These are phyloP conservation scores for Crypturellus tataupa DNA, from an alignment of 2,797 vertebrate species.

Conservation along the genomic window DNA sequence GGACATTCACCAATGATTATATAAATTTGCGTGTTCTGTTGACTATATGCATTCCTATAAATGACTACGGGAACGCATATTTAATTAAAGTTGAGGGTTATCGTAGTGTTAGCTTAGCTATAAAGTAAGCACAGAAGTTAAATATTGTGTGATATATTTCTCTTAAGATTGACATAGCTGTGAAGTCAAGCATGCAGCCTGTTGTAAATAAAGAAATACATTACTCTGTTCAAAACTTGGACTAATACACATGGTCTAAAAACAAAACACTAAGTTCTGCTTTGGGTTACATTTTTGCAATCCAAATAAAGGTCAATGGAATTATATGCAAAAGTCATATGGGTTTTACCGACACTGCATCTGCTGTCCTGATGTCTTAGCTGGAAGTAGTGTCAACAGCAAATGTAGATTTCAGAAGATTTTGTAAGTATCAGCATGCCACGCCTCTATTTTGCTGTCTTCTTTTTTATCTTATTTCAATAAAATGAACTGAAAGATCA, in stretches of 20 bases:
- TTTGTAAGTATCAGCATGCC: background rate
- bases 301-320: background rate
- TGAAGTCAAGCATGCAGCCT: background rate
- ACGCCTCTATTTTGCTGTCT: background rate
- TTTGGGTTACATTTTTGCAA: background rate
- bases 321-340: background rate
- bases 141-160: background rate
- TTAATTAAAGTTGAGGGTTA: background rate
- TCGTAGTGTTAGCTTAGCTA: background rate
- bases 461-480: background rate
- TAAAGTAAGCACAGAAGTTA: background rate
- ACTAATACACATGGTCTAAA: background rate
- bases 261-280: background rate
- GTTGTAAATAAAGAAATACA: background rate
- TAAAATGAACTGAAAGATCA: background rate
- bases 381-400: background rate
- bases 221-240: background rate
- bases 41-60: background rate
- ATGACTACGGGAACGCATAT: background rate
- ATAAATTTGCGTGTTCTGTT: background rate
- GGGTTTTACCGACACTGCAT: background rate
- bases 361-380: background rate
- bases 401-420: background rate
- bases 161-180: background rate
- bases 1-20: background rate